These are phyloP conservation scores for Tetramorium simillimum DNA, from an alignment of 1,140 invertebrate species.

Conservation along the genomic window DNA sequence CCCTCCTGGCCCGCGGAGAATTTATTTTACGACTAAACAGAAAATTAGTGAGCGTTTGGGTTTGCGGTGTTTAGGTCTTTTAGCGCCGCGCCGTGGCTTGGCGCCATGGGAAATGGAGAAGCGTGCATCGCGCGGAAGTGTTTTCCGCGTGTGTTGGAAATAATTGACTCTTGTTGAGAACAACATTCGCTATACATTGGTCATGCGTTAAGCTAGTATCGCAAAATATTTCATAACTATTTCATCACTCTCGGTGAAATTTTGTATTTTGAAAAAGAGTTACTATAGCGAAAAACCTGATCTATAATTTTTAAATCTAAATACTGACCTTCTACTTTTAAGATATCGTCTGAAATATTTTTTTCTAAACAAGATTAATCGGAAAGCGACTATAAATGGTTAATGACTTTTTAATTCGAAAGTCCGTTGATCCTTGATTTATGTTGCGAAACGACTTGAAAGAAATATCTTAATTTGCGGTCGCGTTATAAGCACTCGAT, in stretches of 20 bases:
- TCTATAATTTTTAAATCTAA: background rate
- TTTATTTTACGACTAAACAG: constrained; percentile 85
- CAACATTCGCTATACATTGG: background rate
- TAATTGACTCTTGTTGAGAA: constrained; percentile 64
- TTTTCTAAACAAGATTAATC: background rate
- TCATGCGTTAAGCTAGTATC: background rate
- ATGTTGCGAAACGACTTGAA: constrained; percentile 5
- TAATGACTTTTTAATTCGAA: constrained; percentile 12
- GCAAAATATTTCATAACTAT: background rate
- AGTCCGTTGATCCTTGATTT: background rate
- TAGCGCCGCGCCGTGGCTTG: constrained; percentile 62
- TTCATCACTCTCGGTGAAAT: background rate
- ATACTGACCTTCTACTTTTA: background rate
- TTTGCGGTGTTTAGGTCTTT: constrained; percentile 80
- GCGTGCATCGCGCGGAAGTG: background rate
- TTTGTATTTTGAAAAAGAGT: background rate
- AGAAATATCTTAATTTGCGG: constrained; percentile 27
- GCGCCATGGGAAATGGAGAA: constrained; percentile 36
- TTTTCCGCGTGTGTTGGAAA: constrained; percentile 48
- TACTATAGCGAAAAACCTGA: background rate
- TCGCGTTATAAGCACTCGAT: constrained; percentile 34
- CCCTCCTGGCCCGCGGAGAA: constrained; percentile 70
- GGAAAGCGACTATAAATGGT: background rate
- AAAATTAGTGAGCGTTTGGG: constrained; percentile 84
- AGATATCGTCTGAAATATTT: background rate